These are phyloP conservation scores for Chaenodraco wilsoni DNA, from an alignment of 2,797 vertebrate genomes.

Conservation along the genomic window DNA sequence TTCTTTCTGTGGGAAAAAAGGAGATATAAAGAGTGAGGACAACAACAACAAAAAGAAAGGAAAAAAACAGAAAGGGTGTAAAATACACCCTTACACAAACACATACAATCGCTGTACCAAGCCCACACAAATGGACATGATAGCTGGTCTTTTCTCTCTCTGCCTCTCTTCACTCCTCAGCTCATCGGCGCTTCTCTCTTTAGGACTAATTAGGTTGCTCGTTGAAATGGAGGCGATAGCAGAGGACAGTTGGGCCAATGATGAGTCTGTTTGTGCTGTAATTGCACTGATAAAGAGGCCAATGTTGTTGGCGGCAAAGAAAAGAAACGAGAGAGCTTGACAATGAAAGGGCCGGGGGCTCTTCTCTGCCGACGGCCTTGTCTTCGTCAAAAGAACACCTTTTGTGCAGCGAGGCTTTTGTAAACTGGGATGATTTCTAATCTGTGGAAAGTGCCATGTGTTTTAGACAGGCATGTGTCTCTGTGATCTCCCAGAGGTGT, in stretches of 20 bases:
- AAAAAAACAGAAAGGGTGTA: conserved; percentile 43
- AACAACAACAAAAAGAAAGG: conserved; percentile 69
- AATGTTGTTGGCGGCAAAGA: conserved; percentile 71
- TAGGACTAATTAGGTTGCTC: conserved; percentile 88
- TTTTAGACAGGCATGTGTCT: conserved; percentile 55
- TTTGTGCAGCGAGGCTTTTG: conserved; percentile 67
- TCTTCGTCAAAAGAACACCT: conserved; percentile 74
- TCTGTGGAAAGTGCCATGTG: conserved; percentile 68
- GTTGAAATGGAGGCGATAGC: conserved; percentile 79
- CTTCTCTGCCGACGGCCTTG: conserved; percentile 42
- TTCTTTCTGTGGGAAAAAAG: conserved; percentile 78
- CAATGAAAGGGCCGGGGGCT: conserved; percentile 64
- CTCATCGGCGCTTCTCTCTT: conserved; percentile 80
- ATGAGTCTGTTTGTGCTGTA: conserved; percentile 84
- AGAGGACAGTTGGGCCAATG: conserved; percentile 77
- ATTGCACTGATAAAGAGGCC: conserved; percentile 88
- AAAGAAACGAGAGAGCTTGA: conserved; percentile 70
- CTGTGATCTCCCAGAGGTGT: conserved; percentile 61
- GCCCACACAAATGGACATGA: conserved; percentile 74
- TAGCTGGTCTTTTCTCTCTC: conserved; percentile 70
- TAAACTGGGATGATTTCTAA: conserved; percentile 69
- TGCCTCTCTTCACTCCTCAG: conserved; percentile 56
- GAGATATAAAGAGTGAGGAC: conserved; percentile 68
- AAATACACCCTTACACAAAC: conserved; percentile 52
- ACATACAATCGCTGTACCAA: conserved; percentile 62